A percentile compares a stretch with the other conserved stretches of the same genome.
Evolutionary conservation across 2,888 invertebrate species (phyloP).

Genomic region (Eupelmus urozonus): DNA sequence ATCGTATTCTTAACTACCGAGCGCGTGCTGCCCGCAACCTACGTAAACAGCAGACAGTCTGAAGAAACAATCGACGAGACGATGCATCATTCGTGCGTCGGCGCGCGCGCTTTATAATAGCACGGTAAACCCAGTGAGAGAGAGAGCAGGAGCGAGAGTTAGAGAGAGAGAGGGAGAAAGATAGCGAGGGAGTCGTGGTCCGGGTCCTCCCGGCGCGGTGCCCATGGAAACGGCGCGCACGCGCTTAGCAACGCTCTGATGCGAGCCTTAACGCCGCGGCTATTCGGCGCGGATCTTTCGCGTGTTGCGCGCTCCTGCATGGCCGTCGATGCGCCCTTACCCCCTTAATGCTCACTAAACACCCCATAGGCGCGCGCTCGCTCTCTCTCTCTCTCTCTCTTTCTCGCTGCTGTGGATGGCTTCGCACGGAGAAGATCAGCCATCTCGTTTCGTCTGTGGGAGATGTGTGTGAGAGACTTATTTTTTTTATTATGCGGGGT

Average conservation of each 20-base stretch:
- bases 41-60: no score
- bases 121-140: constrained; percentile 12
- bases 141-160: not conserved
- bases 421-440: no score
- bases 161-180: constrained; percentile 8
- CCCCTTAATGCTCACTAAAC: constrained; percentile 76
- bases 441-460: no score
- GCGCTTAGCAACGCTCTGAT: constrained; percentile 67
- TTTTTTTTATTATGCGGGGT: no score
- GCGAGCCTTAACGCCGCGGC: constrained; percentile 67
- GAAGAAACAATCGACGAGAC: constrained; percentile 40
- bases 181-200: constrained; percentile 58
- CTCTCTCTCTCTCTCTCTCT: constrained; percentile 38
- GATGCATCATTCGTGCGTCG: not conserved
- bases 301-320: constrained; percentile 56
- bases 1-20: no score
- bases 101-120: constrained; percentile 7
- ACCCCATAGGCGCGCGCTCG: constrained; percentile 73
- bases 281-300: constrained; percentile 65
- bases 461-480: no score
- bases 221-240: constrained; percentile 74
- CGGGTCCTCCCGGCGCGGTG: constrained; percentile 64
- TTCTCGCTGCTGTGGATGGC: constrained; percentile 2
- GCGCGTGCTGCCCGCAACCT: no score
- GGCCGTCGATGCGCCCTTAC: constrained; percentile 67